Conservation (phyloP, 2,888 invertebrate species). For the Drosophila suboccidentalis region DNA sequence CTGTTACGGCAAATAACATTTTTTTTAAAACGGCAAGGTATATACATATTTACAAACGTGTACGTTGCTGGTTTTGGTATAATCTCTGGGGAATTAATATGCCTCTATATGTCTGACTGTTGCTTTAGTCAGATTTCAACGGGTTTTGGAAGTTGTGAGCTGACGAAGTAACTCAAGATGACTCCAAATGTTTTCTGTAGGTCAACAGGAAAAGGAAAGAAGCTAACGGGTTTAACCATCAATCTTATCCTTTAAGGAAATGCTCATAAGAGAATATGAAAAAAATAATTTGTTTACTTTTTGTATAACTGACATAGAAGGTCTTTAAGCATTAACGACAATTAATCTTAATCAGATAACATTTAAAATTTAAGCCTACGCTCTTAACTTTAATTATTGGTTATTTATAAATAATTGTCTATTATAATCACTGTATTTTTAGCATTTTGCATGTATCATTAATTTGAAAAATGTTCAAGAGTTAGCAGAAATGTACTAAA, state of each 20-base stretch:
- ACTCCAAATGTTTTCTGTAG: slow-evolving; percentile 35
- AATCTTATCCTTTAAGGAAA: slow-evolving; percentile 33
- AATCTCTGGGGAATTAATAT: slow-evolving; percentile 67
- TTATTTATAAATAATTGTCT: slow-evolving; percentile 41
- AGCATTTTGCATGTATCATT: slow-evolving; percentile 4
- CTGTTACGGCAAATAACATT: slow-evolving; percentile 67
- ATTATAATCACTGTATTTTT: slow-evolving; percentile 15
- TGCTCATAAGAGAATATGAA: not conserved
- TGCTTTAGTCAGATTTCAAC: slow-evolving; percentile 65
- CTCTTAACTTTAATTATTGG: slow-evolving; percentile 34
- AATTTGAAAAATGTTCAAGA: not conserved
- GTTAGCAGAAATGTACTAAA: not conserved
- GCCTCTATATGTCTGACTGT: slow-evolving; percentile 9
- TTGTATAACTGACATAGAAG: slow-evolving; percentile 21
- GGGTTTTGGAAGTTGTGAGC: slow-evolving; percentile 35
- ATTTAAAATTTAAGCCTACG: slow-evolving; percentile 38
- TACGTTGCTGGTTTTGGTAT: slow-evolving; percentile 47
- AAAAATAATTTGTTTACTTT: not conserved
- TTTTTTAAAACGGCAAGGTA: slow-evolving; percentile 68
- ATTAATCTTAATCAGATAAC: slow-evolving; percentile 52
- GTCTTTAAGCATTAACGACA: slow-evolving; percentile 22
- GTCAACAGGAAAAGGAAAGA: slow-evolving; percentile 37
- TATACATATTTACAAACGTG: slow-evolving; percentile 36
- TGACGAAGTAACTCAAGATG: slow-evolving; percentile 41
- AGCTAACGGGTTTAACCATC: slow-evolving; percentile 37